Evolutionary conservation across 2,113 vertebrate genomes (phyloP).

Genomic region (Eulemur macaco): DNA sequence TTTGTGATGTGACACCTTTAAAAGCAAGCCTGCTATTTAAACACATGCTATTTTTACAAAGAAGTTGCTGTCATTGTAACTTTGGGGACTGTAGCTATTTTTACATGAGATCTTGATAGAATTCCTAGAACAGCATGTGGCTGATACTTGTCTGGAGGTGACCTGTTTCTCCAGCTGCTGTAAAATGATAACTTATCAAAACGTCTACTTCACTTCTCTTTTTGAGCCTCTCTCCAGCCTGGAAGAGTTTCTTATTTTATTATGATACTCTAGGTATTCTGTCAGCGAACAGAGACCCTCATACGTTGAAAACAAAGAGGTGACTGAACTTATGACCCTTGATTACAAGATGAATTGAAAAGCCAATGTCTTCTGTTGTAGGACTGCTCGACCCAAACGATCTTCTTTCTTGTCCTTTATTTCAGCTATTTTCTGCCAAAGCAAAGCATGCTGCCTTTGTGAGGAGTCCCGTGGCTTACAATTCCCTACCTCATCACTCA

Average conservation of each 20-base stretch:
- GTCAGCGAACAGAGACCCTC: background rate
- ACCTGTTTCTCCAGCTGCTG: background rate
- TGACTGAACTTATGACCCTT: background rate
- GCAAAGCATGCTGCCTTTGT: background rate
- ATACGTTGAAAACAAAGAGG: background rate
- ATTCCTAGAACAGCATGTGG: fast-evolving
- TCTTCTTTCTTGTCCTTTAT: background rate
- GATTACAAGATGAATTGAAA: background rate
- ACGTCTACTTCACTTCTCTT: background rate
- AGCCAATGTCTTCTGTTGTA: background rate
- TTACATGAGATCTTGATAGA: background rate
- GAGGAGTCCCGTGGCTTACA: background rate
- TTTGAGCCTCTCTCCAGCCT: background rate
- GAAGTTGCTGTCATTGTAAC: background rate
- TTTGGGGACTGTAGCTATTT: background rate
- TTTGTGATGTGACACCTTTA: background rate
- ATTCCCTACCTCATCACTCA: background rate
- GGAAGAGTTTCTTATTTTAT: background rate
- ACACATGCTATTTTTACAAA: background rate
- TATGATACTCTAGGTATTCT: background rate
- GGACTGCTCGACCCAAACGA: fast-evolving
- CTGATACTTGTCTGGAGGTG: background rate
- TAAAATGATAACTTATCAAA: background rate
- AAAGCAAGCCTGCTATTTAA: background rate
- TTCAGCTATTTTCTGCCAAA: background rate